These are phyloP conservation scores for Porphyrio hochstetteri DNA, from an alignment of 2,113 vertebrate genomes.

Conservation along the genomic window DNA sequence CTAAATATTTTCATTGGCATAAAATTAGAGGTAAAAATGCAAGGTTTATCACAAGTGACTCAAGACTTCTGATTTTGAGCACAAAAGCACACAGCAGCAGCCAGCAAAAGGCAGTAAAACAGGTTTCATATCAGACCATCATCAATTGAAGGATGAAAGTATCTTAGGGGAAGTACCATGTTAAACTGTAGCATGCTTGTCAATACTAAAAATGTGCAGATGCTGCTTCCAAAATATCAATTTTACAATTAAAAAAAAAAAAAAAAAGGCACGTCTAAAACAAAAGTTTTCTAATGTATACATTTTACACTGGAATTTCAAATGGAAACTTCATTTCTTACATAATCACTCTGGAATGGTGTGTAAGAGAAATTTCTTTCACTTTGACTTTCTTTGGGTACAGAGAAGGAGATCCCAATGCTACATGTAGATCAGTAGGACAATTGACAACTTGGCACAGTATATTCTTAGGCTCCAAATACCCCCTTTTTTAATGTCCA, in stretches of 20 bases:
- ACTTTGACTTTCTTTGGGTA: neutral
- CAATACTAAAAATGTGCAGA: neutral
- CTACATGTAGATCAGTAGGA: neutral
- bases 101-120: neutral
- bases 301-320: neutral
- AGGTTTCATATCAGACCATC: neutral
- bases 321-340: neutral
- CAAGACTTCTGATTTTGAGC: neutral
- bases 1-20: neutral
- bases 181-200: neutral
- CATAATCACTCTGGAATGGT: neutral
- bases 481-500: conserved; percentile 28
- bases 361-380: neutral
- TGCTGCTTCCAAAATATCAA: neutral
- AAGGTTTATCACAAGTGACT: neutral
- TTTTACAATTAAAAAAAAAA: neutral
- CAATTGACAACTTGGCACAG: neutral
- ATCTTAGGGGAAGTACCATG: neutral
- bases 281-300: neutral
- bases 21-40: neutral
- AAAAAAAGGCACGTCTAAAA: neutral
- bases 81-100: neutral
- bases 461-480: neutral
- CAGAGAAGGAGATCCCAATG: neutral
- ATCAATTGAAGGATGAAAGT: neutral